Evolutionary conservation across 2,888 invertebrate species (phyloP).

Genomic region (Digitonthophagus gazella): DNA sequence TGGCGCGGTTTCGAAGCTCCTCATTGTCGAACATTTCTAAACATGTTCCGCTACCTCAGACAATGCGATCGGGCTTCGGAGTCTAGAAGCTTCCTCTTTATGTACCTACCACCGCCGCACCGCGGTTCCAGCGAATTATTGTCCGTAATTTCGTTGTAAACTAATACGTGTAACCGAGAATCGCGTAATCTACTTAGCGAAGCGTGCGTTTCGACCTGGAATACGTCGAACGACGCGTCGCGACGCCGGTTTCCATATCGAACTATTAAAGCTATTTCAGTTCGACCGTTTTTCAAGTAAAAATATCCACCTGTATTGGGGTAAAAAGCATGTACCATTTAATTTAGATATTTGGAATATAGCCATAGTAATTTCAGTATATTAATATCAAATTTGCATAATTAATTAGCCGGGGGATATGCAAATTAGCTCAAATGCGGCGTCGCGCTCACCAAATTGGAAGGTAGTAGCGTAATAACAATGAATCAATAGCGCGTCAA

Average conservation of each 20-base stretch:
- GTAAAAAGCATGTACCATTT: no score
- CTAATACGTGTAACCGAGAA: neutral
- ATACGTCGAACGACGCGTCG: no score
- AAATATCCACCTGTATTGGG: no score
- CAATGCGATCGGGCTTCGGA: no score
- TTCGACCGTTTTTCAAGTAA: no score
- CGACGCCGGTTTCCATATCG: no score
- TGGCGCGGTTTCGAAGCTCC: neutral
- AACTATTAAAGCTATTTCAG: neutral
- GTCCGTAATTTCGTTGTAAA: neutral
- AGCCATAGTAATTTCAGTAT: neutral
- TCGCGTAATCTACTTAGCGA: neutral
- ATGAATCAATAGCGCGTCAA: neutral
- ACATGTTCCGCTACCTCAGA: neutral
- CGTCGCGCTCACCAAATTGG: neutral
- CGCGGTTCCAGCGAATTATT: no score
- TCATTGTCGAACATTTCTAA: slow-evolving; percentile 8
- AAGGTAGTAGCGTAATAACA: neutral
- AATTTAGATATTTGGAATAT: neutral
- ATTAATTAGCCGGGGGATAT: neutral
- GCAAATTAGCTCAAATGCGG: neutral
- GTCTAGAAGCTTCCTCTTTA: neutral
- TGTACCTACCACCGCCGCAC: no score
- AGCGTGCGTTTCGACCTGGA: neutral
- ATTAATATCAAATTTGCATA: neutral